Percentiles rank a stretch among this genome's conserved stretches.
phyloP scores from a whole-genome alignment of 2,113 vertebrate species.

The Eudorcas thomsonii region DNA sequence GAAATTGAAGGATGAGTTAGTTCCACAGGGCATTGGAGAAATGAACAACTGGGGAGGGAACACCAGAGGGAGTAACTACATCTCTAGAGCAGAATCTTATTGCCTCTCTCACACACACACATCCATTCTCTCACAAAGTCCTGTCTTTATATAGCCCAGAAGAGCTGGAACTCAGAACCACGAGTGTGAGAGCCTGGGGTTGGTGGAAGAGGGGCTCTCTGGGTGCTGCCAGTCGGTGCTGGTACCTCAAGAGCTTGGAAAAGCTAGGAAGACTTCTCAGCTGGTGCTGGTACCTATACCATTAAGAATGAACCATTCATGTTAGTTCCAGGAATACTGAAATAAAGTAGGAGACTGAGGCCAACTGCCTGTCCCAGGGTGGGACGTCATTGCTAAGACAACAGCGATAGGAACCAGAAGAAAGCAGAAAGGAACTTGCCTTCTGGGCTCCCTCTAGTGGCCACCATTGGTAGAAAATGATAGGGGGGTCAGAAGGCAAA shows the following conservation, averaged over 20 bases:
- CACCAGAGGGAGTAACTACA: not conserved
- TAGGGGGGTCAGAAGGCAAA: not conserved
- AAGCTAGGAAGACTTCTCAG: not conserved
- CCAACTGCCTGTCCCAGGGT: not conserved
- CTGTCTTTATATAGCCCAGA: not conserved
- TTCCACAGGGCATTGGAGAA: not conserved
- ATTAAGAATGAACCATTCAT: not conserved
- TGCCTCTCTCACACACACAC: not conserved
- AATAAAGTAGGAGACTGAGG: not conserved
- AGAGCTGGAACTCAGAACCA: not conserved
- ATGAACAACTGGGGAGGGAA: not conserved
- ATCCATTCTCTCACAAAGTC: not conserved
- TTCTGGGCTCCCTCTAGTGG: not conserved
- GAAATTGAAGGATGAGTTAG: not conserved
- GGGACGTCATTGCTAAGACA: not conserved
- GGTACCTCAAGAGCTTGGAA: not conserved
- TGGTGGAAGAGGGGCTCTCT: not conserved
- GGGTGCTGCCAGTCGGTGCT: not conserved
- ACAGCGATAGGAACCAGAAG: not conserved
- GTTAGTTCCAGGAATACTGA: not conserved
- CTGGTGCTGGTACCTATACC: not conserved
- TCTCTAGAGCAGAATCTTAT: not conserved
- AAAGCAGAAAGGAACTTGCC: not conserved
- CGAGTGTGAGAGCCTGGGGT: accelerated
- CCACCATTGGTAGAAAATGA: not conserved